Base-by-base conservation (phyloP, 2,888 invertebrate genomes). In the Hedychridium roseum region DNA sequence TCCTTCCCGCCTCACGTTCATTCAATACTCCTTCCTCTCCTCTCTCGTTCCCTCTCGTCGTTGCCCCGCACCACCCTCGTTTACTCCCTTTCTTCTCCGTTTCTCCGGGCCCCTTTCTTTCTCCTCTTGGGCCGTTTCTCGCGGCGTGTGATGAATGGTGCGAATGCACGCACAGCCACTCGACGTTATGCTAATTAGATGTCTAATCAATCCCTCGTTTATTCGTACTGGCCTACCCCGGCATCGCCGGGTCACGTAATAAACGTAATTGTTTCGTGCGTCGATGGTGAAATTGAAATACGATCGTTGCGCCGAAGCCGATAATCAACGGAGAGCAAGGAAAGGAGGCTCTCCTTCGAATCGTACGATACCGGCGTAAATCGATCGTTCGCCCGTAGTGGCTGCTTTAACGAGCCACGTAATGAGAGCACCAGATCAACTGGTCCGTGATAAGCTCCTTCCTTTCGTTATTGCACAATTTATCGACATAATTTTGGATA, bases 111-210 rank as follows among this genome's bases (percentile, higher is more conserved):
- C 12, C 9, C 23, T 14, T 9, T 32, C 17, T 15, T 11, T 32
- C 32, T 15, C 26, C 12, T 12, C n/a, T 39, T 16, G 40, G 36
- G 42, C 37, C 37, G 37, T 39, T 45, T 43, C 34, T 37, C 20
- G 36, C 60, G 50, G n/a, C 62, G 53, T 56, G 51, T 69, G 71
- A 71, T 68, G 58, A 60, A 71, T 68, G 62, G 62, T 50, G 50
- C 49, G 49, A 54, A 46, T 54, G 57, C 69, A 66, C 59, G 68
- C 65, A 64, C 57, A 49, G 50, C 46, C 45, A 47, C 51, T 53
- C 54, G 46, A 49, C 60, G 54, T 66, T 71, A 69, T 68, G 66
- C 59, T 70, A 68, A 72, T 68, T 69, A 60, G 61, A 66, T 54
- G 58, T 64, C 66, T 66, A 68, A 71, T 70, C 68, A 65, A 59